These are phyloP conservation scores for Premnoplex brunnescens DNA, from an alignment of 2,797 vertebrate genomes.

Conservation along the genomic window DNA sequence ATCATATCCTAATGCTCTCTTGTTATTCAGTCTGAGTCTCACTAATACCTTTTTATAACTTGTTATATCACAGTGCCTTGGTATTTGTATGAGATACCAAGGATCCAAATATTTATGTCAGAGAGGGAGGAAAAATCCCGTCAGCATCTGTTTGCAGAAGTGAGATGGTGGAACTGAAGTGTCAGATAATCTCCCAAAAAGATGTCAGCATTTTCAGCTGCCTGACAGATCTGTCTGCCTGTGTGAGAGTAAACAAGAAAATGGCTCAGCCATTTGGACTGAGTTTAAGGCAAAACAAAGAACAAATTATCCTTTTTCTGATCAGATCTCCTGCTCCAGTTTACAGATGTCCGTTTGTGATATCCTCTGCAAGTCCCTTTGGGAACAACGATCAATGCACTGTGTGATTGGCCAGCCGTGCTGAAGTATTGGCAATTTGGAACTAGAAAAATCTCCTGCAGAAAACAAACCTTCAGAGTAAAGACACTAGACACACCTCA, in stretches of 20 bases:
- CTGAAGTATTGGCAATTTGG: background rate
- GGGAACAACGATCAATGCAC: background rate
- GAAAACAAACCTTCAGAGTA: background rate
- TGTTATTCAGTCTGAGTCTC: background rate
- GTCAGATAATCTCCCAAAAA: conserved; percentile 49
- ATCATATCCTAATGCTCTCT: background rate
- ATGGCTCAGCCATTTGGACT: conserved; percentile 1
- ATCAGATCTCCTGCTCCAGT: background rate
- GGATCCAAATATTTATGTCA: conserved; percentile 26
- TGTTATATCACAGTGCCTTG: background rate
- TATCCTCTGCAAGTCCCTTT: background rate
- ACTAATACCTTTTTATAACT: background rate
- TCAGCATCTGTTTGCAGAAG: conserved; percentile 38
- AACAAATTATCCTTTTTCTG: background rate
- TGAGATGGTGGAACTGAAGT: conserved; percentile 30
- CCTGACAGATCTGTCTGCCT: conserved; percentile 36
- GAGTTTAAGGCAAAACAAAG: conserved; percentile 43
- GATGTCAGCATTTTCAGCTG: conserved; percentile 46
- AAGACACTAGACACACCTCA: background rate
- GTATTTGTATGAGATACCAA: background rate
- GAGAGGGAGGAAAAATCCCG: background rate
- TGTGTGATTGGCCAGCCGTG: background rate
- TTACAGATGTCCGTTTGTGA: background rate
- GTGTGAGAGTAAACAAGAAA: conserved; percentile 25
- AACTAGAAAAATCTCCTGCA: background rate